Evolutionary conservation across 2,113 vertebrate species (phyloP).

Genomic region (pig (Sus scrofa)): T2T-Sscrofa CM000824.6:62548501-62549000

Average conservation of each 20-base stretch:
- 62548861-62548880: not conserved
- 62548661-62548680: conserved; percentile 9
- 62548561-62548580: not conserved
- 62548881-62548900: not conserved
- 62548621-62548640: not conserved
- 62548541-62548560: not conserved
- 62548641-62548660: not conserved
- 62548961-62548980: not conserved
- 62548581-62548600: not conserved
- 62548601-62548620: not conserved
- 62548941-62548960: not conserved
- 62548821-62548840: not conserved
- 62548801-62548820: not conserved
- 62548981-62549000: not conserved
- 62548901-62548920: not conserved
- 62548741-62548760: not conserved
- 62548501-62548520: not conserved
- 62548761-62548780: conserved; percentile 21
- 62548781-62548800: not conserved
- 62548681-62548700: not conserved
- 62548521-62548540: not conserved
- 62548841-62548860: not conserved
- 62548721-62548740: not conserved
- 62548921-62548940: not conserved
- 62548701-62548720: not conserved